Percentiles rank a stretch among this genome's conserved stretches.
Evolutionary conservation across 1,140 invertebrate species (phyloP).

Genomic region (Apolygus lucorum): DNA sequence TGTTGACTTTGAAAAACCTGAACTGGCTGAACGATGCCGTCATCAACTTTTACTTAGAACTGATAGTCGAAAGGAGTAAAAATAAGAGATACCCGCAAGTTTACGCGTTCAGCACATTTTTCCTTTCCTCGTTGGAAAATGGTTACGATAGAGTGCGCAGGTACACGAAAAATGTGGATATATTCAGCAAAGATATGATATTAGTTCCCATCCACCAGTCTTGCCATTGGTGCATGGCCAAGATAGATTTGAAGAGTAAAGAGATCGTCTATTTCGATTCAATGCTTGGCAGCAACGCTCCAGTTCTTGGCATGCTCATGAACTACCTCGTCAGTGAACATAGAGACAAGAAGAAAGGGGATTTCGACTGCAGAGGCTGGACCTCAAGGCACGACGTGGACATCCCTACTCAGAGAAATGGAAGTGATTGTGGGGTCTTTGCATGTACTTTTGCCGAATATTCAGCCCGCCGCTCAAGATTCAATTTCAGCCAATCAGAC

Average conservation of each 20-base stretch:
- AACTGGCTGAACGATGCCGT: constrained; percentile 96
- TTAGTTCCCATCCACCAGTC: constrained; percentile 87
- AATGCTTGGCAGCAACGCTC: constrained; percentile 70
- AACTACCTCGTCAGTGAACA: constrained; percentile 78
- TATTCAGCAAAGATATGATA: constrained; percentile 74
- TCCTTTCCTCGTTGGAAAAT: constrained; percentile 75
- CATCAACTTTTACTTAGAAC: constrained; percentile 91
- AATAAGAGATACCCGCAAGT: constrained; percentile 53
- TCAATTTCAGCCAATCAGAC: constrained; percentile 72
- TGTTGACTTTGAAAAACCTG: constrained; percentile 67
- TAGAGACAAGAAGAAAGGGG: constrained; percentile 72
- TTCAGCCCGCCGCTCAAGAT: constrained; percentile 64
- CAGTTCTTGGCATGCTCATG: constrained; percentile 59
- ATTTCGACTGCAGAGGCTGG: constrained; percentile 65
- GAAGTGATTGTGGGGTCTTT: constrained; percentile 96
- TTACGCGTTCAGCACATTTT: constrained; percentile 92
- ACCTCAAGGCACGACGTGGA: constrained; percentile 43
- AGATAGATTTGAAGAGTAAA: constrained; percentile 74
- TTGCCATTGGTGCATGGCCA: constrained; percentile 93
- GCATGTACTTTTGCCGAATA: constrained; percentile 94
- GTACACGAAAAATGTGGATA: constrained; percentile 84
- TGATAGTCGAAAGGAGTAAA: constrained; percentile 65
- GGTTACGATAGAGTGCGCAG: constrained; percentile 66
- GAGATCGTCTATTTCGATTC: constrained; percentile 84
- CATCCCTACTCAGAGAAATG: constrained; percentile 93